Evolutionary conservation across 2,797 vertebrate species (phyloP).

Genomic region (Phrynocephalus guinanensis): DNA sequence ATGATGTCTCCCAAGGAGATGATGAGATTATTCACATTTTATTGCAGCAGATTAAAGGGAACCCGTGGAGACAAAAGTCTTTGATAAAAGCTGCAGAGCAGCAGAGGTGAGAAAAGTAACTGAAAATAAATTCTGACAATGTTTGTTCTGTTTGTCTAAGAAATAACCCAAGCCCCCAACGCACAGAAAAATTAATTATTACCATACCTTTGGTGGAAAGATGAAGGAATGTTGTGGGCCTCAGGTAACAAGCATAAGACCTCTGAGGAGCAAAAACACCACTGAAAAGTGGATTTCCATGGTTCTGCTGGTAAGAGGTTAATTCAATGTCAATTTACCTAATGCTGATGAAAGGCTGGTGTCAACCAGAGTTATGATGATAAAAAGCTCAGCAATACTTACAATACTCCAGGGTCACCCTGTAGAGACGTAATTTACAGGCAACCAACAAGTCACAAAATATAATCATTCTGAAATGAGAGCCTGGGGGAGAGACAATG

Average conservation of each 20-base stretch:
- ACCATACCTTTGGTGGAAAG: slow-evolving; percentile 38
- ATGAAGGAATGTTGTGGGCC: slow-evolving; percentile 19
- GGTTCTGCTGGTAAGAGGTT: slow-evolving; percentile 48
- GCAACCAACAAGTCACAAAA: slow-evolving; percentile 41
- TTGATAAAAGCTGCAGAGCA: slow-evolving; percentile 32
- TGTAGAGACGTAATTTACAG: slow-evolving; percentile 26
- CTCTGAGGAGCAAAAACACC: slow-evolving; percentile 23
- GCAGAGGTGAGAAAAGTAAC: slow-evolving; percentile 15
- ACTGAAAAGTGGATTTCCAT: slow-evolving; percentile 37
- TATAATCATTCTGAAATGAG: slow-evolving; percentile 1
- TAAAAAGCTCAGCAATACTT: slow-evolving; percentile 35
- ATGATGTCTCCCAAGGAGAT: slow-evolving; percentile 10
- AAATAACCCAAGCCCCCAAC: slow-evolving; percentile 31
- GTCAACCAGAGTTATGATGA: slow-evolving; percentile 45
- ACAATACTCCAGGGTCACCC: neutral
- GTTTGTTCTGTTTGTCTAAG: neutral
- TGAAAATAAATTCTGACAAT: slow-evolving; percentile 43
- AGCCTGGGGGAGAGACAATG: slow-evolving; percentile 28
- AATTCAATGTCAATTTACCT: slow-evolving; percentile 51
- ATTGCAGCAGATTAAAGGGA: slow-evolving; percentile 40
- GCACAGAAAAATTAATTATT: slow-evolving; percentile 52
- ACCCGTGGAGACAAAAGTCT: slow-evolving; percentile 22
- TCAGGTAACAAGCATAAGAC: slow-evolving; percentile 27
- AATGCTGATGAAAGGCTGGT: slow-evolving; percentile 41
- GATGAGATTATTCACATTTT: slow-evolving; percentile 1